Conservation (phyloP, 2,797 vertebrate species). For the Cheirogaleus major region DNA sequence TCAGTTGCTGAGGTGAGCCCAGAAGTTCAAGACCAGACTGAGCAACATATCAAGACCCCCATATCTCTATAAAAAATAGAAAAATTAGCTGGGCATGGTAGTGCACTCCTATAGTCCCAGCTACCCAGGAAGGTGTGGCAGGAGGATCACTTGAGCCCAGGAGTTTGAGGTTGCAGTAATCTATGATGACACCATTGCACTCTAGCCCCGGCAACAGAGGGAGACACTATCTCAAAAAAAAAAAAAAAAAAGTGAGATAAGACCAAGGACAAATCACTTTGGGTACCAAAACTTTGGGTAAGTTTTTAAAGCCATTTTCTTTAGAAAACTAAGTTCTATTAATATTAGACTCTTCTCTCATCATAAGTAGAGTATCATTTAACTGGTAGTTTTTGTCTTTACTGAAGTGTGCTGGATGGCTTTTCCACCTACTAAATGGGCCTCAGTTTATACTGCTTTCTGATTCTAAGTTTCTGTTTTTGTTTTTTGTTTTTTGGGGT, state of each 20-base stretch:
- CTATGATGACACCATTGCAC: neutral
- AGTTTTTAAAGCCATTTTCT: neutral
- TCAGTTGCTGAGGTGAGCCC: neutral
- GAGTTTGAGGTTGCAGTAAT: neutral
- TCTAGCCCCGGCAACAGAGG: neutral
- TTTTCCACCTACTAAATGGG: neutral
- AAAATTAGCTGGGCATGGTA: neutral
- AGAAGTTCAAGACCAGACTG: neutral
- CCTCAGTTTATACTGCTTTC: neutral
- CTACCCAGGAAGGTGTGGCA: neutral
- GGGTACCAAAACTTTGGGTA: neutral
- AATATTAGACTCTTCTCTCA: neutral
- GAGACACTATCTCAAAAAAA: neutral
- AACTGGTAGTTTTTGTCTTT: neutral
- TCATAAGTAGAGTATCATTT: neutral
- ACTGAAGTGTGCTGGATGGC: neutral
- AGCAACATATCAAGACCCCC: neutral
- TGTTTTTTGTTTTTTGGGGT: too few relatives aligned
- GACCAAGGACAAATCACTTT: neutral
- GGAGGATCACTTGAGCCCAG: neutral
- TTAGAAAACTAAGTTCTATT: neutral
- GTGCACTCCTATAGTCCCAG: neutral
- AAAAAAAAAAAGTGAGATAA: neutral
- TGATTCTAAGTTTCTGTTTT: neutral
- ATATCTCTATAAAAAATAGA: neutral